These are phyloP conservation scores for Hydrocynus forskahlii DNA, from an alignment of 2,797 vertebrate species.

Conservation along the genomic window DNA sequence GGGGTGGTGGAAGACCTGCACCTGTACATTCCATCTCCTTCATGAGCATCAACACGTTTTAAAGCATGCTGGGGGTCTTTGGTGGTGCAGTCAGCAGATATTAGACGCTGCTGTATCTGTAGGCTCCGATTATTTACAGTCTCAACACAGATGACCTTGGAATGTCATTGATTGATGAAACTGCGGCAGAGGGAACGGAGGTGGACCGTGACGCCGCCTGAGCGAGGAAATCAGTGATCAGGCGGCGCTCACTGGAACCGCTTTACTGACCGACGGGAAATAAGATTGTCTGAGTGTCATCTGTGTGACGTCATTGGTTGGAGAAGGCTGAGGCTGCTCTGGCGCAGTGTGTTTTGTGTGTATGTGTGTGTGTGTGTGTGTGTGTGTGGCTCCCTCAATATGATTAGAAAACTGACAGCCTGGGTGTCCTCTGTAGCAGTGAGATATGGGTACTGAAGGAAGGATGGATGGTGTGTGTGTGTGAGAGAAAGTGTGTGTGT, in stretches of 20 bases:
- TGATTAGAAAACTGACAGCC: conserved; percentile 18
- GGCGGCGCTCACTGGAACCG: not conserved
- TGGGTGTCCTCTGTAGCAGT: conserved; percentile 11
- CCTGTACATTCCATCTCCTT: not conserved
- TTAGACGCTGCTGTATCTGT: not conserved
- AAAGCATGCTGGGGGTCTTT: not conserved
- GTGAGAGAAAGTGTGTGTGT: no score
- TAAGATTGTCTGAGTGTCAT: conserved; percentile 14
- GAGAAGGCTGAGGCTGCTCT: conserved; percentile 6
- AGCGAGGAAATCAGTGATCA: not conserved
- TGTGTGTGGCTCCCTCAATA: conserved; percentile 6
- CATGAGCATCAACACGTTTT: not conserved
- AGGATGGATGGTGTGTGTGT: not conserved
- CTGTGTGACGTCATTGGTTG: conserved; percentile 22
- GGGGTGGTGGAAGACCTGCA: conserved; percentile 19
- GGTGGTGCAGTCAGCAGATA: not conserved
- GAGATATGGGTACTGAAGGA: not conserved
- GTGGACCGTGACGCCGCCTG: not conserved
- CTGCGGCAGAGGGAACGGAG: conserved; percentile 6
- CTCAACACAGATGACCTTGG: conserved; percentile 30
- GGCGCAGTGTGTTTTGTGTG: conserved; percentile 7
- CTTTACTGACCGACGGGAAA: conserved; percentile 22
- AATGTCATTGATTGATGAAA: conserved; percentile 18
- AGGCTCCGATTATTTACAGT: not conserved
- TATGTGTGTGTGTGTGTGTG: conserved; percentile 6